Conservation (phyloP, 2,888 invertebrate species). For the Monochamus alternatus region DNA sequence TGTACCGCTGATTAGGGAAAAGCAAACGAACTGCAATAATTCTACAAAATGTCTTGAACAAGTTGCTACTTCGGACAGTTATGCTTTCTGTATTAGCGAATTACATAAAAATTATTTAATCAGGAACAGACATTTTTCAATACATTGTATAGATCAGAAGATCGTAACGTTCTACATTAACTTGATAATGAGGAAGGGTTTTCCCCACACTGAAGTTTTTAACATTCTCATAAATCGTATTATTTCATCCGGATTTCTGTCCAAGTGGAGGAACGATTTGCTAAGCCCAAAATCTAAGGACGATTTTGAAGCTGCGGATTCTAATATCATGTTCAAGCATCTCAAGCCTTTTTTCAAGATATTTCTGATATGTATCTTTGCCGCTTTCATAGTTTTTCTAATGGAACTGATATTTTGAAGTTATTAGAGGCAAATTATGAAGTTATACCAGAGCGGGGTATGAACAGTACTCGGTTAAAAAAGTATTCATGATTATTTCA, state of each 20-base stretch:
- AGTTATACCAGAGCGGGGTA: too few relatives aligned
- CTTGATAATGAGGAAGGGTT: constrained; percentile 19
- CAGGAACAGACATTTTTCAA: neutral
- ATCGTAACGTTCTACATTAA: neutral
- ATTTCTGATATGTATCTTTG: neutral
- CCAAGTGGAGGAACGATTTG: constrained; percentile 24
- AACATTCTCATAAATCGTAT: neutral
- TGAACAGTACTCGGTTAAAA: too few relatives aligned
- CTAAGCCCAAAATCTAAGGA: neutral
- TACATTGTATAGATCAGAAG: constrained; percentile 1
- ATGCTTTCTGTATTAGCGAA: neutral
- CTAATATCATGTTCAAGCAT: constrained; percentile 9
- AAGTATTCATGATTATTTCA: too few relatives aligned
- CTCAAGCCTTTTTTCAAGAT: neutral
- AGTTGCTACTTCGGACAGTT: neutral
- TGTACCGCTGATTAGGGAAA: neutral
- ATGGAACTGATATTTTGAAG: neutral
- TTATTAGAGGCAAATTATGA: too few relatives aligned
- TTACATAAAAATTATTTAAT: constrained; percentile 9
- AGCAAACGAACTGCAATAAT: neutral
- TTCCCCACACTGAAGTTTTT: neutral
- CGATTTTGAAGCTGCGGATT: neutral
- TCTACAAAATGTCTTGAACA: neutral
- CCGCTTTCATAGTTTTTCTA: neutral
- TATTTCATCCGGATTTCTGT: constrained; percentile 9